Percentiles rank a stretch among this genome's conserved stretches.
Conservation (phyloP, 1,140 invertebrate species). For the Temnothorax longispinosus region DNA sequence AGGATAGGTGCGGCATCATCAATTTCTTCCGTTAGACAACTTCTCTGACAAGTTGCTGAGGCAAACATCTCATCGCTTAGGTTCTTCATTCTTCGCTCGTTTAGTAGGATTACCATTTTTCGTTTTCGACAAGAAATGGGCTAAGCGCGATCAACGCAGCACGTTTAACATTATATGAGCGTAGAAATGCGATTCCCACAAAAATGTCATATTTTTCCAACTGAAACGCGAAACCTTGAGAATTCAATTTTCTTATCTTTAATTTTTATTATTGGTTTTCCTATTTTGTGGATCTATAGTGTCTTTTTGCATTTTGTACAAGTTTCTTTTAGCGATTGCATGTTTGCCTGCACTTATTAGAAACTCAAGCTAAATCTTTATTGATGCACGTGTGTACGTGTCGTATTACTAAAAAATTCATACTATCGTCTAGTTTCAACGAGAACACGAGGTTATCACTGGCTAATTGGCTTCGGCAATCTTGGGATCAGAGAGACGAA, state of each 20-base stretch:
- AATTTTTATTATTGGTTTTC: background rate
- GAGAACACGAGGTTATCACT: background rate
- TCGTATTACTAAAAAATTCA: constrained; percentile 16
- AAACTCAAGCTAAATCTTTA: background rate
- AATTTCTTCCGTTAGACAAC: constrained; percentile 54
- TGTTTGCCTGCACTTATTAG: background rate
- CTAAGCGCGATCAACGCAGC: background rate
- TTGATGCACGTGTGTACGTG: background rate
- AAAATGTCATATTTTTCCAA: background rate
- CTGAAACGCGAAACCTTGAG: background rate
- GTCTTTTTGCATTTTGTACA: background rate
- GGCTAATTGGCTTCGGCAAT: constrained; percentile 10
- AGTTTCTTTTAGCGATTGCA: background rate
- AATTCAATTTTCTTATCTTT: background rate
- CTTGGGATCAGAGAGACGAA: background rate
- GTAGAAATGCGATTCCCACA: no score
- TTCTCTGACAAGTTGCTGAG: constrained; percentile 55
- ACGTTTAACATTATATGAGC: constrained; percentile 7
- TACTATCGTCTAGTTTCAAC: background rate
- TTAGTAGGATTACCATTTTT: constrained; percentile 49
- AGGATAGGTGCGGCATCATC: constrained; percentile 29
- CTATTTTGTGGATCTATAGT: background rate
- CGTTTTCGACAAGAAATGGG: constrained; percentile 7
- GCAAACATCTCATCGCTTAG: constrained; percentile 59
- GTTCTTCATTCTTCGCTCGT: constrained; percentile 47